Conservation (phyloP, 2,113 vertebrate genomes). For the Mastomys natalensis region DNA sequence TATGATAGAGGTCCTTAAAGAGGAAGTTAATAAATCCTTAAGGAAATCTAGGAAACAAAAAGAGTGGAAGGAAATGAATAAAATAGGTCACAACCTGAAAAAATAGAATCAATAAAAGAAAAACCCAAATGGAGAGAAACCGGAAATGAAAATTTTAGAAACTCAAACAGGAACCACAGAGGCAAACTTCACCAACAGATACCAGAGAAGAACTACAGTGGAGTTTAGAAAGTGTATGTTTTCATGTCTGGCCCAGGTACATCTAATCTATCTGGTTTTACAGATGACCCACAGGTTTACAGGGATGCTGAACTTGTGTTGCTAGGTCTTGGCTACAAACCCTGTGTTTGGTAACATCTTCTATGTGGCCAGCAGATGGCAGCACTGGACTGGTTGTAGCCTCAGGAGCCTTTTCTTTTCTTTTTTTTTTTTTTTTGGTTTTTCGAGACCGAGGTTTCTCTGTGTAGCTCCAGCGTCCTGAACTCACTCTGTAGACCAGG, state of each 20-base stretch:
- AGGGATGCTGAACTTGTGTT: background rate
- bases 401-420: no score
- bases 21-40: background rate
- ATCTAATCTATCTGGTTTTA: background rate
- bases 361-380: conserved; percentile 42
- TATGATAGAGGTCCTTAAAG: background rate
- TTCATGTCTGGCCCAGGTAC: background rate
- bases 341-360: background rate
- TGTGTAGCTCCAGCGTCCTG: no score
- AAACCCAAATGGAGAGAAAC: background rate
- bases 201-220: no score
- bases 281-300: background rate
- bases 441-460: no score
- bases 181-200: background rate
- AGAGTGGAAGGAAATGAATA: background rate
- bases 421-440: no score
- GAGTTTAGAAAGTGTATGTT: background rate
- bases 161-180: background rate
- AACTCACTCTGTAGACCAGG: no score
- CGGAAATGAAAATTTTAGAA: background rate
- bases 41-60: background rate
- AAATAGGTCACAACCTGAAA: background rate
- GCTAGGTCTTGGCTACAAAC: background rate
- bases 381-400: background rate
- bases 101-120: background rate